Base-by-base conservation (phyloP, 2,888 invertebrate genomes). In the Nephrotoma flavescens region DNA sequence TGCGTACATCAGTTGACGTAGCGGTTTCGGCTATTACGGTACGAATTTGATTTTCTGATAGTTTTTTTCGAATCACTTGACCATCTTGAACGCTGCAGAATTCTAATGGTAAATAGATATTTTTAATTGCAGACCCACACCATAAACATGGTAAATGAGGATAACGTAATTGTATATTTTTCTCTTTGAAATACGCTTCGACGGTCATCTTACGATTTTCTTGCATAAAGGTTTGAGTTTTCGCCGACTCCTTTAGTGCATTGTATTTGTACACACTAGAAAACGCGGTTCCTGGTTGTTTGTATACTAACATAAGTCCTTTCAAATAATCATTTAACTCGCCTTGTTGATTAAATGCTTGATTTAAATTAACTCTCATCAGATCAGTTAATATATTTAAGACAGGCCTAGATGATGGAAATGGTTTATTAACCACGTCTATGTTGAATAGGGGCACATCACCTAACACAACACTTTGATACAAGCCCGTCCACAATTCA, bases 401-500 rank as follows among this genome's bases (percentile, higher is more conserved):
- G 5, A 94, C 91, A 0, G 93, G 90, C 0, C 94, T 87, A 19
- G 95, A 89, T 2, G 87, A 94, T 0, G 96, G 96, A 89, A 97
- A 96, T 0, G 95, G 96, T 91, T 96, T 96, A 89, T 97, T 96
- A 0, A 95, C 95, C 57, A 96, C 96, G 91, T 99, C 99, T 87
- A 99, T 95, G 91, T 99, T 99, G 57, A 99, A 92, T 91, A 95
- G 96, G 86, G 97, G 96, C 89, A 94, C 95, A 94, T 97, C 96
- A 11, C 98, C 98, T 86, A 98, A 94, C 88, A 97, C 94, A 0
- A 97, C 97, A 7, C 97, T 96, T 91, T 98, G 98, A 92, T 97
- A 99, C 0, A 97, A 94, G 4, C 99, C 99, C 87, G 96, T 95
- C 96, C 98, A 98, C 90, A 98, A 95, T 91, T 98, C 97, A 89